These are phyloP conservation scores for Apus apus DNA, from an alignment of 2,113 vertebrate genomes.

Conservation along the genomic window DNA sequence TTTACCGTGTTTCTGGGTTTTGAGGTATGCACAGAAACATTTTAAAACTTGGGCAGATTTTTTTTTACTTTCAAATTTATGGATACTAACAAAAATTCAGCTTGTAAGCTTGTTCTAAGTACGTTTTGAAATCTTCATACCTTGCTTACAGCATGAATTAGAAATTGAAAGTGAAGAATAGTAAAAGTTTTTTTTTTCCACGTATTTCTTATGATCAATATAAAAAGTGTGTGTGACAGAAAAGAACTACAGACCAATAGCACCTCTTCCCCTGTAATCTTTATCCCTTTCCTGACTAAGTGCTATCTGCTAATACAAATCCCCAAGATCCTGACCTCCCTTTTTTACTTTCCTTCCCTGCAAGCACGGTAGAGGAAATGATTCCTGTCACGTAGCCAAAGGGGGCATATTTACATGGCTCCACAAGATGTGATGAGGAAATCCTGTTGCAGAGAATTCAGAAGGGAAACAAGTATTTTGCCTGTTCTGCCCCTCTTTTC, in stretches of 20 bases:
- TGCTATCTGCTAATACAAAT: slow-evolving; percentile 49
- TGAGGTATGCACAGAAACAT: neutral
- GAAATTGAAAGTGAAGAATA: slow-evolving; percentile 19
- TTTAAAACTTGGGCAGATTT: neutral
- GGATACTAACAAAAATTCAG: neutral
- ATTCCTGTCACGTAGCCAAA: slow-evolving; percentile 67
- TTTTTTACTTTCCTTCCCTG: slow-evolving; percentile 55
- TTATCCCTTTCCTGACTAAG: slow-evolving; percentile 52
- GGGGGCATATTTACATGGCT: slow-evolving; percentile 65
- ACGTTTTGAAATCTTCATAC: neutral
- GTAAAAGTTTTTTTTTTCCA: neutral
- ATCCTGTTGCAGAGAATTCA: slow-evolving; percentile 62
- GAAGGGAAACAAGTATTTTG: slow-evolving; percentile 38
- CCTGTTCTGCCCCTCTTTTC: slow-evolving; percentile 12
- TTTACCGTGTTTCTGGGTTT: neutral
- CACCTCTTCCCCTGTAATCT: slow-evolving; percentile 23
- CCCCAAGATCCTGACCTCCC: slow-evolving; percentile 55
- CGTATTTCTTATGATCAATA: neutral
- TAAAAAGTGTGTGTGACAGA: neutral
- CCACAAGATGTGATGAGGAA: slow-evolving; percentile 63
- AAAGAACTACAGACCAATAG: slow-evolving; percentile 20
- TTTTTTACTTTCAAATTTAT: neutral
- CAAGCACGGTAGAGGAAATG: slow-evolving; percentile 62
- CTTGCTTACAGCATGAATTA: neutral
- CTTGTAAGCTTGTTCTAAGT: neutral